Conservation (phyloP, 2,888 invertebrate genomes). For the Punctoribates punctum region DNA sequence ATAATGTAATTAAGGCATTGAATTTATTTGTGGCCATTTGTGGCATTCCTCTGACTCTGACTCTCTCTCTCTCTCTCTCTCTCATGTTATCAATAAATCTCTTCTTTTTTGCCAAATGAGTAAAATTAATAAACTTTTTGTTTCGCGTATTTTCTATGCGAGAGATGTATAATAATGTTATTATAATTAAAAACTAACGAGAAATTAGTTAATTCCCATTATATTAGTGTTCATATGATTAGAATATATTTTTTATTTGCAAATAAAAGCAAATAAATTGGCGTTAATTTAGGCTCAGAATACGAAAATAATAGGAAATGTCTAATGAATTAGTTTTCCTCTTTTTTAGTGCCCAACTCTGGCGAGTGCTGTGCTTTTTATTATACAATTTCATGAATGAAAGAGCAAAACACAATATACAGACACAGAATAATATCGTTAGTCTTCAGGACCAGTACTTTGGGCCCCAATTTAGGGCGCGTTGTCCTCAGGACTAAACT, state of each 20-base stretch:
- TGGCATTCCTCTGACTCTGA: too few relatives aligned
- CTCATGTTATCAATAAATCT: slow-evolving; percentile 24
- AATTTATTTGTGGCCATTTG: background rate
- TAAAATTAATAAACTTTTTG: background rate
- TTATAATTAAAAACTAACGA: slow-evolving; percentile 30
- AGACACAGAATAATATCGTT: background rate
- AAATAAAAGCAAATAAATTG: background rate
- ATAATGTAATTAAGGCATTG: slow-evolving; percentile 30
- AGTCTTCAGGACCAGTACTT: background rate
- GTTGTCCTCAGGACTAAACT: slow-evolving; percentile 30
- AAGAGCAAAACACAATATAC: slow-evolving; percentile 17
- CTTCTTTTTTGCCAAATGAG: slow-evolving; percentile 3
- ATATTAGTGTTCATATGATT: background rate
- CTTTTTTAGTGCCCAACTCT: too few relatives aligned
- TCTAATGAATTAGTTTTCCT: slow-evolving; percentile 9
- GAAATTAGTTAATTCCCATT: slow-evolving; percentile 16
- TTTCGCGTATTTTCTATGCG: background rate
- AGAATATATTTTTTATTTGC: background rate
- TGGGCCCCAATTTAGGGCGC: slow-evolving; percentile 19
- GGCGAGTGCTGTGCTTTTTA: slow-evolving; percentile 8
- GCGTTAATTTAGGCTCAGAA: background rate
- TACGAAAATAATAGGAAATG: slow-evolving; percentile 3
- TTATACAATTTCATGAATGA: slow-evolving; percentile 36
- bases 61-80: background rate
- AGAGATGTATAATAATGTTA: slow-evolving; percentile 19